phyloP scores from a whole-genome alignment of 92 coral and sea anemone genomes.

The Bergia sp. region DNA sequence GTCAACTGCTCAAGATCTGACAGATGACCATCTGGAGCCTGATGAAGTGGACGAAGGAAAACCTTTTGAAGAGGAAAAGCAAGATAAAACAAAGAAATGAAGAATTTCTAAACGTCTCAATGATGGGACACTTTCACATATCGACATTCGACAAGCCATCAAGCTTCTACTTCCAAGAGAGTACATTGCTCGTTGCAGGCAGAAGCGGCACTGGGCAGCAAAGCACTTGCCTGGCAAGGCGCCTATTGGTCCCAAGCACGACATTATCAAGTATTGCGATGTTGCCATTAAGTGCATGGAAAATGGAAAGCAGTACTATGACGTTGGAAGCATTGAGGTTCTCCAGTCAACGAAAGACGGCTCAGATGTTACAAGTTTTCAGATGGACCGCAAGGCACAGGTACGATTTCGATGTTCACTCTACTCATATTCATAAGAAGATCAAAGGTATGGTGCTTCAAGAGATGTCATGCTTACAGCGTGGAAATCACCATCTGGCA shows the following conservation, averaged over 20 bases:
- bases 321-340: no score
- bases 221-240: slow-evolving; percentile 59
- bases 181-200: slow-evolving; percentile 48
- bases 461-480: no score
- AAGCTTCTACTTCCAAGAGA: slow-evolving; percentile 43
- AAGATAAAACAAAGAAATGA: slow-evolving; percentile 1
- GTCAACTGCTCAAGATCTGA: not conserved
- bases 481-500: no score
- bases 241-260: slow-evolving; percentile 58
- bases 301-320: not conserved
- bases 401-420: no score
- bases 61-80: not conserved
- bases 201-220: slow-evolving; percentile 56
- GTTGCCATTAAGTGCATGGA: slow-evolving; percentile 39
- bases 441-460: no score
- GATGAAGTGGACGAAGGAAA: not conserved
- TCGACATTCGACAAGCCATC: slow-evolving; percentile 44
- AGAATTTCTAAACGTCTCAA: slow-evolving; percentile 20
- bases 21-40: not conserved
- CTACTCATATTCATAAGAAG: no score
- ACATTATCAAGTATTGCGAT: slow-evolving; percentile 44
- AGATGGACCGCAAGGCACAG: no score
- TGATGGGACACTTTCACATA: slow-evolving; percentile 10
- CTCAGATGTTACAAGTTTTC: no score
- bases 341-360: no score